Conservation (phyloP, 2,113 vertebrate species). For the Coracopsis vasa region DNA sequence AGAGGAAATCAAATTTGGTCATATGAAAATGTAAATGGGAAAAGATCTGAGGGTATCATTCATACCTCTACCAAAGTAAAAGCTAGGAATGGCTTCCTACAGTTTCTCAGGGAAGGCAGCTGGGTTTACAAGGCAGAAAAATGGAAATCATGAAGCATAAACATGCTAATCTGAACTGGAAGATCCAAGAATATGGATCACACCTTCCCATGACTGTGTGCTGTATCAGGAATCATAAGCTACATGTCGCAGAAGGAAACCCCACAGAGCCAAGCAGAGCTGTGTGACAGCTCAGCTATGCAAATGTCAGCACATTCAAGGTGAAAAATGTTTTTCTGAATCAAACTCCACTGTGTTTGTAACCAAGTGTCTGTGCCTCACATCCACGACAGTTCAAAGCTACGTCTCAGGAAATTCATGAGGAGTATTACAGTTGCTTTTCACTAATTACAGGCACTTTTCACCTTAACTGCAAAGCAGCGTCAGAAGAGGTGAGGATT, state of each 20-base stretch:
- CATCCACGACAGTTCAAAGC: not conserved
- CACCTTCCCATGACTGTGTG: not conserved
- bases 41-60: fast-evolving
- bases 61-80: not conserved
- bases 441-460: not conserved
- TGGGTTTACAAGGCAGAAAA: not conserved
- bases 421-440: not conserved
- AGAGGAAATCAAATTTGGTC: not conserved
- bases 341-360: not conserved
- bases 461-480: not conserved
- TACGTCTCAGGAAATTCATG: not conserved
- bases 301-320: not conserved
- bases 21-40: not conserved
- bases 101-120: not conserved
- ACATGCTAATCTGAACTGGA: not conserved
- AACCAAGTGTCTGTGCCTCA: not conserved
- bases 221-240: not conserved
- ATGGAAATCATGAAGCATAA: not conserved
- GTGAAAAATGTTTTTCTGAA: not conserved
- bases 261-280: not conserved
- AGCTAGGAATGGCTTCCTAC: not conserved
- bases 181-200: not conserved
- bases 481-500: not conserved
- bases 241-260: not conserved
- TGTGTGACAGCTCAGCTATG: not conserved